Evolutionary conservation across 2,888 invertebrate genomes (phyloP), one percentile per base, ranked within the genome.

Genomic region (Epirrhoe tristata): DNA sequence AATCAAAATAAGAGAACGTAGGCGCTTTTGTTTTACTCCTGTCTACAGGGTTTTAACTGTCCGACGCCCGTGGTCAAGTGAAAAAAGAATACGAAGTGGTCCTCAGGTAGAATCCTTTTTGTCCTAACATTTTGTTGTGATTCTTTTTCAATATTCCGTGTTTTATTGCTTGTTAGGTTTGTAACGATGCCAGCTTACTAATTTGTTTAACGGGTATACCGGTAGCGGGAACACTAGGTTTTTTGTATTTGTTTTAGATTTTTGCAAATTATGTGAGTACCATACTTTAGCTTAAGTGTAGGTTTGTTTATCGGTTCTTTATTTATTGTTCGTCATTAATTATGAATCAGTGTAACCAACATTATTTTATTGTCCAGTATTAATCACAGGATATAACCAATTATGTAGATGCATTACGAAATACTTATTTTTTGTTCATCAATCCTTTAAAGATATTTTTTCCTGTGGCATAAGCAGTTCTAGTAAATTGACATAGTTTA

Each of bases 101-200:
- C 78, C 87, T 86, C 91, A 91, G 91, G 91, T 91, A 90, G 87
- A 86, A 79, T 84, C 88, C 89, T 88, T 90, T 85, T 90, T 90
- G 87, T 83, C 81, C 80, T 69, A 79, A 77, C 78, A 82, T 83
- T 86, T 88, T 88, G 83, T 85, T 85, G 84, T 85, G 84, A 82
- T 84, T 86, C 82, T 87, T 89, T 88, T 88, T 89, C 83, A 89
- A 91, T 90, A 91, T 91, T 91, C 89, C 84, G 84, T 89, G 88
- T 91, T 91, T 90, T 91, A 91, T 88, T 80, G 88, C 88, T 88
- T 90, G 90, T 91, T 87, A 86, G 81, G 86, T 88, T 86, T 90
- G 89, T 91, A 84, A 84, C 81, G 85, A 85, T 81, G 77, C 74
- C 74, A 80, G 80, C 77, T 80, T 78, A 85, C 86, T 90, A 89